Evolutionary conservation across 2,888 invertebrate species (phyloP).

Genomic region (Tenthredo notha): DNA sequence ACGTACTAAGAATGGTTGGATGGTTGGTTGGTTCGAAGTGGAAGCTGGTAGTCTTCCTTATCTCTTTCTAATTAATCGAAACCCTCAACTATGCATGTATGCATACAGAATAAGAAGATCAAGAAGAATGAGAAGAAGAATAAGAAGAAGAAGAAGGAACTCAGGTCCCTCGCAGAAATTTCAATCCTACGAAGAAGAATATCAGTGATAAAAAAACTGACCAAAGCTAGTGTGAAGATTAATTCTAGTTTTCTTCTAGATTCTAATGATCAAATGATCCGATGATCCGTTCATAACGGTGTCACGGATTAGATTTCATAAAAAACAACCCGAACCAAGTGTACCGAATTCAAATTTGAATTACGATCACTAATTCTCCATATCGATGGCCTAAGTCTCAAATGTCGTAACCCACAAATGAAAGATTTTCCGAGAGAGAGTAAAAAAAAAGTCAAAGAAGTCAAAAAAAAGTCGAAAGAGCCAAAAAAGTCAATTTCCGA

Average conservation of each 20-base stretch:
- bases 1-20: not conserved
- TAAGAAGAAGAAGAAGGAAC: not conserved
- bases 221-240: not conserved
- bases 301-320: not conserved
- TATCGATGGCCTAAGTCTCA: no score
- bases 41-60: conserved; percentile 22
- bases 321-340: no score
- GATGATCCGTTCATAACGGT: not conserved
- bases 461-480: no score
- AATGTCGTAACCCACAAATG: no score
- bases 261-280: not conserved
- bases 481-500: no score
- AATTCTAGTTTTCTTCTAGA: not conserved
- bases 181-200: no score
- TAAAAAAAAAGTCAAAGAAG: no score
- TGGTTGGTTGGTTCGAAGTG: not conserved
- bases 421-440: no score
- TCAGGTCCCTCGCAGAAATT: not conserved
- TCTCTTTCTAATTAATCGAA: conserved; percentile 51
- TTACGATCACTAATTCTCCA: conserved; percentile 11
- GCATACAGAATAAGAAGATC: not conserved
- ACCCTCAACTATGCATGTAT: not conserved
- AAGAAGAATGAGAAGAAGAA: not conserved
- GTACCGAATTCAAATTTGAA: not conserved
- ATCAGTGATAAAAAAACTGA: no score